A percentile compares a stretch with the other conserved stretches of the same genome.
phyloP scores from a whole-genome alignment of 2,113 vertebrate genomes.

The Pedetes capensis region DNA sequence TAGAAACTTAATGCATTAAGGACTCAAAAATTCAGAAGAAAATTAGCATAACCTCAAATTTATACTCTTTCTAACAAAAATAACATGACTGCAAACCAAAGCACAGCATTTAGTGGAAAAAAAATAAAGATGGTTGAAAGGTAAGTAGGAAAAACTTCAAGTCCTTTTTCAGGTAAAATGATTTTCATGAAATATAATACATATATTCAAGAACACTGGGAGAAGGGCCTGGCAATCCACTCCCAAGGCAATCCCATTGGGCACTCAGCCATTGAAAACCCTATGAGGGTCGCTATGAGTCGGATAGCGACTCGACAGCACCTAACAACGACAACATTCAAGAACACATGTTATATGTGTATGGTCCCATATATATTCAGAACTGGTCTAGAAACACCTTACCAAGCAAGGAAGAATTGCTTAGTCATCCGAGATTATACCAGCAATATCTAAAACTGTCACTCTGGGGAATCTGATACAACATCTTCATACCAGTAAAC shows the following conservation, averaged over 20 bases:
- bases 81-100: not conserved
- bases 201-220: constrained; percentile 9
- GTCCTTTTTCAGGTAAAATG: not conserved
- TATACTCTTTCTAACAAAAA: constrained; percentile 41
- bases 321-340: too few species aligned
- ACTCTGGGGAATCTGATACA: constrained; percentile 44
- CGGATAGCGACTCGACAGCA: too few species aligned
- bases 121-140: not conserved
- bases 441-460: not conserved
- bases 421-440: constrained; percentile 52
- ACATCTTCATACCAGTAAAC: not conserved
- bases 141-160: not conserved
- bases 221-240: too few species aligned
- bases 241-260: too few species aligned
- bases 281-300: too few species aligned
- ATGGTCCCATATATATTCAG: not conserved
- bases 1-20: not conserved
- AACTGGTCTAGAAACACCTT: constrained; percentile 35
- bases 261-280: too few species aligned
- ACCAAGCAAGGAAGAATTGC: constrained; percentile 68
- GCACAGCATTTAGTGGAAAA: not conserved
- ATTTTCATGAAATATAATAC: constrained; percentile 3
- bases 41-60: not conserved
- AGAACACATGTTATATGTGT: not conserved
- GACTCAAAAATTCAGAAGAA: constrained; percentile 23